Percentiles rank a stretch among this genome's conserved stretches.
Evolutionary conservation across 2,113 vertebrate genomes (phyloP).

Genomic region (Canis aureus): DNA sequence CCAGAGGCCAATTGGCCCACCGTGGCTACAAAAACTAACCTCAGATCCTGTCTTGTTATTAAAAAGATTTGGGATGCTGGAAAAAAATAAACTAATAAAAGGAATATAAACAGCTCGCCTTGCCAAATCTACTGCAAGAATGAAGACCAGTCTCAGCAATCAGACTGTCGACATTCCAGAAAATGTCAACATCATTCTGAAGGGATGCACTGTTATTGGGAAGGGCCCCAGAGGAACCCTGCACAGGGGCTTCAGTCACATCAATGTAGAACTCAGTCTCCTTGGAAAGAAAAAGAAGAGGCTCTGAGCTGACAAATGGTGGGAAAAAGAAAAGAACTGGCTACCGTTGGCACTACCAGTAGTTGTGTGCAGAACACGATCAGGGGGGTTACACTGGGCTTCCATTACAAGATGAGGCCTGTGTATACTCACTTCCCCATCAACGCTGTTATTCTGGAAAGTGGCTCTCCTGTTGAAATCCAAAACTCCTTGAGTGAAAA

Average conservation of each 20-base stretch:
- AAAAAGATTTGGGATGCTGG: constrained; percentile 83
- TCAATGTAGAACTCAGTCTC: neutral
- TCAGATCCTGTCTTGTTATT: constrained; percentile 63
- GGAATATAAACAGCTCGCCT: neutral
- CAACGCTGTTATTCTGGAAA: neutral
- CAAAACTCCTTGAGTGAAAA: neutral
- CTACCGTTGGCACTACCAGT: too few relatives aligned
- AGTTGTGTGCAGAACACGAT: neutral
- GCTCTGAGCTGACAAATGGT: neutral
- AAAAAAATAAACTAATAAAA: neutral
- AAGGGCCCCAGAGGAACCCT: neutral
- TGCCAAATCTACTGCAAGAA: neutral
- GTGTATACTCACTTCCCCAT: neutral
- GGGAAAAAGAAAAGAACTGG: neutral
- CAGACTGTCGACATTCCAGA: neutral
- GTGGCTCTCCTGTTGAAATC: neutral
- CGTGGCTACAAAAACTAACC: constrained; percentile 91
- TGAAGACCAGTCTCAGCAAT: neutral
- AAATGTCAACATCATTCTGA: neutral
- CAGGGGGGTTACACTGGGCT: neutral
- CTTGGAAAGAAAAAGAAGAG: neutral
- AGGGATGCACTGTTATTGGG: neutral
- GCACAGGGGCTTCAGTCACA: too few relatives aligned
- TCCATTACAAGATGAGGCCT: neutral
- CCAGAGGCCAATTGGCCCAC: constrained; percentile 91